Evolutionary conservation across 2,797 vertebrate genomes (phyloP).

Genomic region (Antennarius maculatus): DNA sequence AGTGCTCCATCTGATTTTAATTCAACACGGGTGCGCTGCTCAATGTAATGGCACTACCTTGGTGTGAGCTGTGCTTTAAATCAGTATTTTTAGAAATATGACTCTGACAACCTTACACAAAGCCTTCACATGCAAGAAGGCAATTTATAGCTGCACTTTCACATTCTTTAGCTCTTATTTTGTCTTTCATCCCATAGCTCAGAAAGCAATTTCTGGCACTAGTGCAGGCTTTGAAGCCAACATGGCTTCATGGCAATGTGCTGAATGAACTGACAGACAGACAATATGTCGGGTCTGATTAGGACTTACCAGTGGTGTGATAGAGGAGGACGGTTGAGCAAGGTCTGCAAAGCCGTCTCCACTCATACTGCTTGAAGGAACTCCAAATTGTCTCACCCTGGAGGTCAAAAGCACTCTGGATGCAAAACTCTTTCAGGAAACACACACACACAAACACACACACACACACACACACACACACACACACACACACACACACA

Average conservation of each 20-base stretch:
- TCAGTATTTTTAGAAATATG: constrained; percentile 29
- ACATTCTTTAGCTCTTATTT: constrained; percentile 45
- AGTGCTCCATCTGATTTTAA: constrained; percentile 39
- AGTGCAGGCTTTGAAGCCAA: constrained; percentile 62
- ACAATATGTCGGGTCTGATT: constrained; percentile 78
- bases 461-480: constrained; percentile 9
- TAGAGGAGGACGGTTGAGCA: constrained; percentile 61
- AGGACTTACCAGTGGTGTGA: constrained; percentile 68
- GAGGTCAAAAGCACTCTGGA: constrained; percentile 81
- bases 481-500: constrained; percentile 15
- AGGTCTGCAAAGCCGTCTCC: constrained; percentile 62
- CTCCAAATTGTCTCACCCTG: constrained; percentile 78
- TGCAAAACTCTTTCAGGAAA: constrained; percentile 65
- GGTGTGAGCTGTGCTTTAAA: constrained; percentile 10
- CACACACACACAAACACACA: constrained; percentile 10
- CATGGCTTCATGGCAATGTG: constrained; percentile 25
- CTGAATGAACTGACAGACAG: constrained; percentile 71
- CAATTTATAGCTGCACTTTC: constrained; percentile 32
- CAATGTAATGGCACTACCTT: constrained; percentile 36
- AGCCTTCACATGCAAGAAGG: constrained; percentile 20
- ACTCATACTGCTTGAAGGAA: constrained; percentile 71
- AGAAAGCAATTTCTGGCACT: constrained; percentile 63
- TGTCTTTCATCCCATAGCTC: constrained; percentile 59
- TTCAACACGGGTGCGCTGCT: constrained; percentile 46
- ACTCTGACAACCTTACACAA: constrained; percentile 27